Percentiles rank a stretch among this genome's conserved stretches.
Conservation (phyloP, 2,797 vertebrate species). For the Sebastes reedi region DNA sequence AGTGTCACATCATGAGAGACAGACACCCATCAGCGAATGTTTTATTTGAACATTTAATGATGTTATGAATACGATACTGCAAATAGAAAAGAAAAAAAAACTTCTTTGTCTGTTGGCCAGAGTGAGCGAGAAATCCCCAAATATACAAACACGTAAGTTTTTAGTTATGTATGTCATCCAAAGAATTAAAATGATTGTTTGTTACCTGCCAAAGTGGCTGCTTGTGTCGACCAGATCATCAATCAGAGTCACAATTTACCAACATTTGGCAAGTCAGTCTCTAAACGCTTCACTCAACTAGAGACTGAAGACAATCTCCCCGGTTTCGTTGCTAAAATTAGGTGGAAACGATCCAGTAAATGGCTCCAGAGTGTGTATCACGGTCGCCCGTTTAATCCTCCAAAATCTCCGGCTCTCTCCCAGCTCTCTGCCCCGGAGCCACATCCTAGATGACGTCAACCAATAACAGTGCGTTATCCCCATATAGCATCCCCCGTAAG, state of each 20-base stretch:
- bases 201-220: conserved; percentile 6
- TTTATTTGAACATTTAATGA: conserved; percentile 36
- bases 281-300: neutral
- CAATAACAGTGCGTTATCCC: neutral
- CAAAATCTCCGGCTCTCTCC: rapidly evolving
- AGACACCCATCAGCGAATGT: conserved; percentile 12
- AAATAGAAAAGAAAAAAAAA: neutral
- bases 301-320: neutral
- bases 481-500: neutral
- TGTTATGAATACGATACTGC: neutral
- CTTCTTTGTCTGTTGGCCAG: neutral
- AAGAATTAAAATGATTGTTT: conserved; percentile 14
- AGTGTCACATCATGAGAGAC: conserved; percentile 40
- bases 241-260: neutral
- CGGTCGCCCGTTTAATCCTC: rapidly evolving
- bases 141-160: neutral
- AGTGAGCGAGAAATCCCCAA: neutral
- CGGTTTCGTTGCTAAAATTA: rapidly evolving
- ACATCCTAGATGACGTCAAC: too few species aligned
- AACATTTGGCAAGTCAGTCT: neutral
- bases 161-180: neutral
- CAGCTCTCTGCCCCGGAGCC: neutral
- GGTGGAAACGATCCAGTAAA: neutral
- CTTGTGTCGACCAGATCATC: neutral
- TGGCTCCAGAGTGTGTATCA: neutral